Percentiles rank a stretch among this genome's conserved stretches.
These are phyloP conservation scores for Sussaba pulchella DNA, from an alignment of 2,888 invertebrate species.

Conservation along the genomic window DNA sequence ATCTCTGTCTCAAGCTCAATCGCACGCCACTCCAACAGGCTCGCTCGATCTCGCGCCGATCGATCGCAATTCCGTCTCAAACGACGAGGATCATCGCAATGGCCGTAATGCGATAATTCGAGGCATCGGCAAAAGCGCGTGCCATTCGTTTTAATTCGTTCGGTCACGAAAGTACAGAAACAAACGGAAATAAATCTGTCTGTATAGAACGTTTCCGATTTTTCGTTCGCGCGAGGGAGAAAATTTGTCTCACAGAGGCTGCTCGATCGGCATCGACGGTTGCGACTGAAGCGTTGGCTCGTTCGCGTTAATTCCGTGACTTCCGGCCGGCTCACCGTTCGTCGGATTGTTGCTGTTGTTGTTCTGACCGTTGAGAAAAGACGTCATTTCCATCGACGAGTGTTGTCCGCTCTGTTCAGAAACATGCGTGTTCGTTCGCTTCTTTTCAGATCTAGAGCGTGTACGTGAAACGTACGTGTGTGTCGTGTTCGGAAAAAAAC, in stretches of 20 bases:
- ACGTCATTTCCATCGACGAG: slow-evolving; percentile 83
- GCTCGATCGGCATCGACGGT: slow-evolving; percentile 78
- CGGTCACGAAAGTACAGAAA: background rate
- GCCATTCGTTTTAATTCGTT: background rate
- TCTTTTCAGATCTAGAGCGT: slow-evolving; percentile 83
- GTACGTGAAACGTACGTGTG: slow-evolving; percentile 82
- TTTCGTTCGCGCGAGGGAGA: background rate
- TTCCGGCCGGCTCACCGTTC: slow-evolving; percentile 76
- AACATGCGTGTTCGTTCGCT: slow-evolving; percentile 84
- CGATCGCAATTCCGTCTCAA: background rate
- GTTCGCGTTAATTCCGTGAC: slow-evolving; percentile 70
- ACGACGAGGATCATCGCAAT: background rate
- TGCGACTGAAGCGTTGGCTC: slow-evolving; percentile 74
- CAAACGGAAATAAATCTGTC: too few relatives aligned
- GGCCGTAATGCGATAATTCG: background rate
- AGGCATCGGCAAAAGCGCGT: too few relatives aligned
- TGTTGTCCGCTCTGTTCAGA: slow-evolving; percentile 84
- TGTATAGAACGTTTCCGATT: too few relatives aligned
- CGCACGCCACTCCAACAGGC: background rate
- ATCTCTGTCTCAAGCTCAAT: slow-evolving; percentile 1
- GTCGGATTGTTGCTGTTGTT: slow-evolving; percentile 78
- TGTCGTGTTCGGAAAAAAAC: slow-evolving; percentile 75
- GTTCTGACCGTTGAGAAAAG: slow-evolving; percentile 83
- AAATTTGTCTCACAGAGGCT: slow-evolving; percentile 70
- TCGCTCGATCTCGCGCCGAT: background rate